Evolutionary conservation across 1,140 invertebrate species (phyloP).

Genomic region (Glomeris maerens): DNA sequence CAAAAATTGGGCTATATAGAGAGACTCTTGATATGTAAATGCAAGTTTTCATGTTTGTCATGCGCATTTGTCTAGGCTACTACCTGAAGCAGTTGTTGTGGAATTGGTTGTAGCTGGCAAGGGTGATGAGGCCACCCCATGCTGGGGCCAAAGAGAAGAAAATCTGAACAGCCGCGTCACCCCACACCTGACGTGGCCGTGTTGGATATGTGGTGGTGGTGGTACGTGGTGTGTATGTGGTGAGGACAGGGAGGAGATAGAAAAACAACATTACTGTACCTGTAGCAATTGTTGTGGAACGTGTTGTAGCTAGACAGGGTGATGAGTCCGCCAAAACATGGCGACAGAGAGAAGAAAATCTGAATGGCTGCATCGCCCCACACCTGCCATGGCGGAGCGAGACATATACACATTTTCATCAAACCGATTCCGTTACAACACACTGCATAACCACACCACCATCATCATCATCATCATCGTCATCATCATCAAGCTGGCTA

Average conservation of each 20-base stretch:
- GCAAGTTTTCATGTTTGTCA: too few species aligned
- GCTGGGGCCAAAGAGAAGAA: constrained; percentile 40
- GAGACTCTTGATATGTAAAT: too few species aligned
- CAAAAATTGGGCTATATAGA: too few species aligned
- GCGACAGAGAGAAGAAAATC: constrained; percentile 40
- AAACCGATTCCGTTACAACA: too few species aligned
- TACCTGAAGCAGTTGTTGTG: constrained; percentile 42
- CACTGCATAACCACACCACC: too few species aligned
- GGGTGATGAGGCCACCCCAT: constrained; percentile 41
- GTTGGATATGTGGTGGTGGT: too few species aligned
- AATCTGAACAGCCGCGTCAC: constrained; percentile 35
- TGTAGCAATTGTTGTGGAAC: constrained; percentile 43
- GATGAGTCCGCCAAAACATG: constrained; percentile 42
- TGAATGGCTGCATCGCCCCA: constrained; percentile 35
- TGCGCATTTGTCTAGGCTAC: not conserved
- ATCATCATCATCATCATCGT: too few species aligned
- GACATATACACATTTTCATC: too few species aligned
- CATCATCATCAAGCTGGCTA: too few species aligned
- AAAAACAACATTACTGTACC: constrained; percentile 23
- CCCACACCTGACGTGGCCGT: constrained; percentile 31
- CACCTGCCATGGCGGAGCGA: constrained; percentile 30
- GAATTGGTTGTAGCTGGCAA: constrained; percentile 44
- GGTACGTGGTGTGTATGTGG: not conserved
- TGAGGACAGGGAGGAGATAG: not conserved
- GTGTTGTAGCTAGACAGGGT: constrained; percentile 43